Evolutionary conservation across 2,888 invertebrate genomes (phyloP), one percentile per base, ranked within the genome.

Genomic region (Pammene aurita): DNA sequence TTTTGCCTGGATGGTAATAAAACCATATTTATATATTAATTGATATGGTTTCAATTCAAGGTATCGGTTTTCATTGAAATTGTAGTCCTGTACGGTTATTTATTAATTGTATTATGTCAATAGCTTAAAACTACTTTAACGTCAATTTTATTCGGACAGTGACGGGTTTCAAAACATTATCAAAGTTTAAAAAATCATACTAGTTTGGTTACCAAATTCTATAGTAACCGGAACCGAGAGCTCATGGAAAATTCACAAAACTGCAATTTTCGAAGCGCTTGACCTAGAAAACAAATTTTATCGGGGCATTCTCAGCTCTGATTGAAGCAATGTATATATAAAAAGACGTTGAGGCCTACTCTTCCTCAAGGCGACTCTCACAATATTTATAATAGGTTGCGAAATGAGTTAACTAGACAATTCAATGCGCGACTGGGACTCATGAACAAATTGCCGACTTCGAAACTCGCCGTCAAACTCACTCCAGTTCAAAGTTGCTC

Each of bases 251-350:
- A 69, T 60, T 69, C 69, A 69, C 52, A 57, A 60, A 60, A 64
- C 58, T 65, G 65, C 65, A 65, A 69, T 60, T 69, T 69, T 65
- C 65, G 54, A 65, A 65, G 69, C 46, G 65, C 60, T 65, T 69
- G 69, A 64, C 69, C 69, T 41, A 65, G 54, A 69, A 65, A 69
- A 57, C 60, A 55, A 35, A 67, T 65, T 60, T 65, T 38, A 54
- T 41, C 10, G 48, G 34, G 46, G 54, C 26, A 65, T 42, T 64
- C 41, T 54, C 44, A 38, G 50, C 34, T 65, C 60, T 54, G 34
- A 64, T 46, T 65, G 41, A 34, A 46, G n/a, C 35, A 44, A 52
- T 16, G 18, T 18, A 41, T 48, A 38, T 7, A 14, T 41, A 41
- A 48, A 61, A 48, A 35, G n/a, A 26, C 14, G 41, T 42, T 26